phyloP scores from a whole-genome alignment of 2,888 invertebrate species.

The Parelbella ahira region DNA sequence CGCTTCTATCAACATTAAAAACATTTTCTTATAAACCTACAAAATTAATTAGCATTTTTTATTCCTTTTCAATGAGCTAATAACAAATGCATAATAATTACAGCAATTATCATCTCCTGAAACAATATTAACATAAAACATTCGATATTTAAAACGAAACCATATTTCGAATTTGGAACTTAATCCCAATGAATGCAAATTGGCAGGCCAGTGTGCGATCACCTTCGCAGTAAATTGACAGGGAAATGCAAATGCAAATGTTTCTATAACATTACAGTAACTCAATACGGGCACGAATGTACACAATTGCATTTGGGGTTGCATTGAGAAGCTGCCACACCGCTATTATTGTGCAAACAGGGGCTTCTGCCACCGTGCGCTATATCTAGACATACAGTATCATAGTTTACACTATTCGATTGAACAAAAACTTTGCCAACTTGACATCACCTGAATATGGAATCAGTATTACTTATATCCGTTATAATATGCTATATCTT shows the following conservation, averaged over 20 bases:
- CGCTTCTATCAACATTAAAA: too few species aligned
- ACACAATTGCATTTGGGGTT: conserved; percentile 77
- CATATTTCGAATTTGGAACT: background rate
- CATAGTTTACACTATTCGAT: conserved; percentile 16
- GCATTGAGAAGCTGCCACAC: conserved; percentile 51
- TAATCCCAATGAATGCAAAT: conserved; percentile 31
- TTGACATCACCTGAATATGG: background rate
- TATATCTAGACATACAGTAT: conserved; percentile 16
- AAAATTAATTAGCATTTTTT: too few species aligned
- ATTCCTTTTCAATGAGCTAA: too few species aligned
- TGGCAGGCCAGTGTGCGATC: conserved; percentile 9
- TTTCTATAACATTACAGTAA: conserved; percentile 70
- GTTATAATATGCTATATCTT: too few species aligned
- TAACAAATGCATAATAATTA: too few species aligned
- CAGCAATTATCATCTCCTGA: too few species aligned
- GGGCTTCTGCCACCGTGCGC: conserved; percentile 42
- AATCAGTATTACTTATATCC: too few species aligned
- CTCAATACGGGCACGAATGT: conserved; percentile 73
- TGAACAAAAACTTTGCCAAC: conserved; percentile 4
- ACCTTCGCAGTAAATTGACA: conserved; percentile 14
- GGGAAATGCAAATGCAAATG: conserved; percentile 53
- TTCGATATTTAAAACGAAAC: too few species aligned
- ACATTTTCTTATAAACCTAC: too few species aligned
- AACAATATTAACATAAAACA: too few species aligned
- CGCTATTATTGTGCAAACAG: conserved; percentile 68